phyloP scores from a whole-genome alignment of 2,113 vertebrate species.

The Platysteira castanea region DNA sequence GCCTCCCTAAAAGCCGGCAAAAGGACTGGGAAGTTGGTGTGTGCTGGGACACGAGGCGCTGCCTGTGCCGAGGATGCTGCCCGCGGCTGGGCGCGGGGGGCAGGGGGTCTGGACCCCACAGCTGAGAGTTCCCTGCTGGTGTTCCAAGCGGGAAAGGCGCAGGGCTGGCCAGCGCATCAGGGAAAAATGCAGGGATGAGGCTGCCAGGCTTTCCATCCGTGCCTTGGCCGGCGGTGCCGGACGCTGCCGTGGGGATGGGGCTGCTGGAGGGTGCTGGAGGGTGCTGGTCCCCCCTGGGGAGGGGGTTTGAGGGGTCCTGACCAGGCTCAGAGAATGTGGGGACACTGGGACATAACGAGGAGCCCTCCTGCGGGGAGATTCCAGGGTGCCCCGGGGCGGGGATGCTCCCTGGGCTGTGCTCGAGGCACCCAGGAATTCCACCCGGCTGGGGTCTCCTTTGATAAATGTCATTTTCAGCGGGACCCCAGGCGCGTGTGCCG shows the following conservation, averaged over 20 bases:
- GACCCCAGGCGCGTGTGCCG: not conserved
- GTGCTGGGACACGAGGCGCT: not conserved
- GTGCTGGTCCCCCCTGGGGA: not conserved
- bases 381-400: fast-evolving
- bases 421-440: not conserved
- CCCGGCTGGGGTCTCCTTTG: fast-evolving
- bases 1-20: not conserved
- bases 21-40: not conserved
- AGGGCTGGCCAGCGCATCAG: not conserved
- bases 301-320: not conserved
- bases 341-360: not conserved
- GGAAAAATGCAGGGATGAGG: not conserved
- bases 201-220: not conserved
- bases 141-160: not conserved
- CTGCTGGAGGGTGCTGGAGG: not conserved
- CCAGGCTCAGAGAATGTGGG: not conserved
- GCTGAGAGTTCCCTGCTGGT: not conserved
- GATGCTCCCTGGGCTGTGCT: not conserved
- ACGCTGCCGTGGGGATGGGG: fast-evolving
- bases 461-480: not conserved
- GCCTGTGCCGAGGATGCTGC: not conserved
- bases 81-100: not conserved
- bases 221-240: not conserved
- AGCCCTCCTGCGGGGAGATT: not conserved
- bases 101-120: fast-evolving